Evolutionary conservation across 23 tunicate species (phyloP).

Genomic region (Pegea sp.): DNA sequence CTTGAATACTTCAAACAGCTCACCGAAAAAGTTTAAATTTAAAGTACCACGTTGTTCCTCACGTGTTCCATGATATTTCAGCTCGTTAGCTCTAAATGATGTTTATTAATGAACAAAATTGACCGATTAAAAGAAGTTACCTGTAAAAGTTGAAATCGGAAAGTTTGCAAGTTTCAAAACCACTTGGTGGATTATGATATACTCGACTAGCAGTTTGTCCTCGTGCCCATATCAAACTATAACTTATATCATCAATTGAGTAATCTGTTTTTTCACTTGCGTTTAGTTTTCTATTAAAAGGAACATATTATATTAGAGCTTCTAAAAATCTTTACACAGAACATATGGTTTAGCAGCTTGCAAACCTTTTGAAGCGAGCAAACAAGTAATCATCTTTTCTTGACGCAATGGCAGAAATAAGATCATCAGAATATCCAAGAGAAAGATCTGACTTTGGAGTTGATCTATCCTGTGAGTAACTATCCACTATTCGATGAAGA

Average conservation of each 20-base stretch:
- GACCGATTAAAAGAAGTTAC: constrained; percentile 5
- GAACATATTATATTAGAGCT: not conserved
- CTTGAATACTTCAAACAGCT: not conserved
- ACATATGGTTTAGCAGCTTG: not conserved
- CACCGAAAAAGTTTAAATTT: constrained; percentile 18
- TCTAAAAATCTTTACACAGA: not conserved
- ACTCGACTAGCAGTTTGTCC: constrained; percentile 32
- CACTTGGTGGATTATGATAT: constrained; percentile 24
- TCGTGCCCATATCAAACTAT: constrained; percentile 34
- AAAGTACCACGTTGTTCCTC: constrained; percentile 29
- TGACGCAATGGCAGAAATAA: constrained; percentile 30
- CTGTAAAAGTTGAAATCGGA: constrained; percentile 43
- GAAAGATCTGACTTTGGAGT: constrained; percentile 32
- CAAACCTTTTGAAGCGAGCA: constrained; percentile 25
- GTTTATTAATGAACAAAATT: constrained; percentile 1
- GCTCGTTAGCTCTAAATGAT: constrained; percentile 25
- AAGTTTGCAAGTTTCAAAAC: constrained; percentile 40
- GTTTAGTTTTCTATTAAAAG: constrained; percentile 12
- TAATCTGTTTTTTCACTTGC: constrained; percentile 26
- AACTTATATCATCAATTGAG: constrained; percentile 3
- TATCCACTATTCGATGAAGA: constrained; percentile 32
- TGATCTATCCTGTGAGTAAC: constrained; percentile 37
- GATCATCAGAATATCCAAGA: constrained; percentile 39
- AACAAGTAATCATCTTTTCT: constrained; percentile 19
- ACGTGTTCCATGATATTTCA: constrained; percentile 60